Evolutionary conservation across 2,113 vertebrate species (phyloP).

Genomic region (Indicator maculatus): DNA sequence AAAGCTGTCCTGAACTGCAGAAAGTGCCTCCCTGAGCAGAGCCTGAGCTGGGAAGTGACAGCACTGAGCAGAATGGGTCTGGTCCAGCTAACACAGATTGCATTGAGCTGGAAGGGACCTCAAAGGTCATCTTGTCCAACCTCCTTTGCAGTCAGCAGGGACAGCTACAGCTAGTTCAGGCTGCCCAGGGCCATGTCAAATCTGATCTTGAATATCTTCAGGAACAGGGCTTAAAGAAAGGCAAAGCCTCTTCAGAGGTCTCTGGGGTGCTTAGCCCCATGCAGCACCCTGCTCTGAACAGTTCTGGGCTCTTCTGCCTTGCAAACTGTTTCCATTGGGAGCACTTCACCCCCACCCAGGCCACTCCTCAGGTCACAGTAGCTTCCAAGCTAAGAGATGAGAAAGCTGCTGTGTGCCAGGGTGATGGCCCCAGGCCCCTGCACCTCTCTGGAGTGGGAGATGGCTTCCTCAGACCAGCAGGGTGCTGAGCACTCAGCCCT

Average conservation of each 20-base stretch:
- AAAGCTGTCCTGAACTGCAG: too few species aligned
- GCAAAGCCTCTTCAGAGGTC: not conserved
- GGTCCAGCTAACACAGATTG: too few species aligned
- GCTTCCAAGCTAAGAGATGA: not conserved
- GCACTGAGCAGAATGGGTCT: too few species aligned
- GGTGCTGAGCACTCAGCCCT: not conserved
- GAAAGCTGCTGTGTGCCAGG: not conserved
- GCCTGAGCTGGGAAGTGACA: too few species aligned
- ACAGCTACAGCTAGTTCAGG: too few species aligned
- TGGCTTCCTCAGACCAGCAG: rapidly evolving
- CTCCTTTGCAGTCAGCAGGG: too few species aligned
- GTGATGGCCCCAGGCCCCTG: not conserved
- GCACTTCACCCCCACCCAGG: not conserved
- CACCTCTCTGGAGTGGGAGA: not conserved
- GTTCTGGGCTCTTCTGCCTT: not conserved
- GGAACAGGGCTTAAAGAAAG: too few species aligned
- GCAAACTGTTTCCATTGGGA: rapidly evolving
- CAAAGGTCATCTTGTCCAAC: too few species aligned
- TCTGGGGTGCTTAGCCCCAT: not conserved
- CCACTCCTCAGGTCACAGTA: not conserved
- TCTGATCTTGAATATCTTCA: too few species aligned
- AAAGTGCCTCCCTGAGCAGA: too few species aligned
- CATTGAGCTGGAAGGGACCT: too few species aligned
- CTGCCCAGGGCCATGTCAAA: too few species aligned
- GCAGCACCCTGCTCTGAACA: rapidly evolving